These are phyloP conservation scores for Gallinago undulata DNA, from an alignment of 2,113 vertebrate species.

Conservation along the genomic window DNA sequence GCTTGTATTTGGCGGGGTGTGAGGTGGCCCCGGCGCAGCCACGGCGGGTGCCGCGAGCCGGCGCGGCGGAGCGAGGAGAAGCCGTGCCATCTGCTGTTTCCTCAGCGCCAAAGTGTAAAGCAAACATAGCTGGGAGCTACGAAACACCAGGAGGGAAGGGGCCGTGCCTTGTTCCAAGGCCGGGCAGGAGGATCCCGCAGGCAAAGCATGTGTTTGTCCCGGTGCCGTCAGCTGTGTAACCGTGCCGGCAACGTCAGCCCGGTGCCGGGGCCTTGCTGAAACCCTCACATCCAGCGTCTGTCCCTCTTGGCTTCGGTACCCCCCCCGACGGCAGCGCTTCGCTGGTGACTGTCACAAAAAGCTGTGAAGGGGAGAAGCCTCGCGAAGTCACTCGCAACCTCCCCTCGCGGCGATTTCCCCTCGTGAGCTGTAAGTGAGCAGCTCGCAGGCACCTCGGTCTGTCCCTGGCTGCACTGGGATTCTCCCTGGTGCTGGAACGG, in stretches of 20 bases:
- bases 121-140: conserved; percentile 61
- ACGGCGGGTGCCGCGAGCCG: not conserved
- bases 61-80: not conserved
- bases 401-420: not conserved
- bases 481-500: not conserved
- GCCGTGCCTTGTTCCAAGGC: not conserved
- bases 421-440: not conserved
- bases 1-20: not conserved
- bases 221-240: conserved; percentile 1
- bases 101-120: conserved; percentile 27
- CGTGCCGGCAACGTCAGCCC: not conserved
- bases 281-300: conserved; percentile 20
- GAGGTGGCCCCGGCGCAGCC: not conserved
- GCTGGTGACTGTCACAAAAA: conserved; percentile 37
- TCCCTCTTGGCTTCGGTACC: not conserved
- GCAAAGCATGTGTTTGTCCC: conserved; percentile 44
- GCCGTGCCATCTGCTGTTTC: conserved; percentile 56
- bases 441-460: conserved; percentile 30
- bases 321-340: not conserved
- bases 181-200: not conserved
- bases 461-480: not conserved
- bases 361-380: conserved; percentile 54
- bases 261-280: not conserved
- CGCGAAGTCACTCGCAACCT: not conserved
- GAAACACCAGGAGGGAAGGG: conserved; percentile 57